Base-by-base conservation (phyloP, 1,140 invertebrate species). In the Camponotus pennsylvanicus region DNA sequence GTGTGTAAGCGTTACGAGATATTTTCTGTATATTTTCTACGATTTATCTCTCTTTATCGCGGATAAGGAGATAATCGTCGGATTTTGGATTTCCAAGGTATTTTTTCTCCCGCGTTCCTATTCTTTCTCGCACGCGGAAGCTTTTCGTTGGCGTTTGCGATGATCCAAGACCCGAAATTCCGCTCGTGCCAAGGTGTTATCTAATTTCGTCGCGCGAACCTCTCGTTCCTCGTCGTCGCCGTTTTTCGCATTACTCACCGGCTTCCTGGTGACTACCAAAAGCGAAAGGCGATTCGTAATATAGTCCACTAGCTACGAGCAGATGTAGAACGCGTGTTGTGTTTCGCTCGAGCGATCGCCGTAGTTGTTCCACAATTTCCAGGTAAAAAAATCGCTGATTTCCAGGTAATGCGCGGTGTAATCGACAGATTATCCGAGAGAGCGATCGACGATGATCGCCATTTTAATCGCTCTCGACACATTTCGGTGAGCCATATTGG, bases 341-440 rank as follows among this genome's bases (percentile, higher is more conserved):
- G 88, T 89, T 87, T 89, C 88, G 89, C 88, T 90, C 75, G 59
- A 89, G 59, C 75, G 89, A 80, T 15, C 85, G 70, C 85, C 75
- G 73, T 63, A 64, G 88, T 84, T 73, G 85, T 27, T 27, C 63
- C 49, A 84, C 67, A 57, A 55, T 52, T 52, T 52, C 15, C 49
- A 52, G 49, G 49, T 52, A 52, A 61, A n/a, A n/a, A n/a, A n/a
- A 45, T 45, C 1, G 42, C 8, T 45, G 42, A 55, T 52, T 52
- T 52, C 15, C 49, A 52, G 49, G 49, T 52, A 52, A 67, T 13
- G 9, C 42, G 45, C 37, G 40, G 57, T 40, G 61, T 75, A 80
- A 85, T 88, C 83, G 45, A 15, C 8, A 8, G 82, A 89, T 89
- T 88, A 70, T 66, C n/a, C n/a, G 63, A 80, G 49, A 52, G 0